Base-by-base conservation (phyloP, 2,888 invertebrate species). In the Tortricodes alternella region DNA sequence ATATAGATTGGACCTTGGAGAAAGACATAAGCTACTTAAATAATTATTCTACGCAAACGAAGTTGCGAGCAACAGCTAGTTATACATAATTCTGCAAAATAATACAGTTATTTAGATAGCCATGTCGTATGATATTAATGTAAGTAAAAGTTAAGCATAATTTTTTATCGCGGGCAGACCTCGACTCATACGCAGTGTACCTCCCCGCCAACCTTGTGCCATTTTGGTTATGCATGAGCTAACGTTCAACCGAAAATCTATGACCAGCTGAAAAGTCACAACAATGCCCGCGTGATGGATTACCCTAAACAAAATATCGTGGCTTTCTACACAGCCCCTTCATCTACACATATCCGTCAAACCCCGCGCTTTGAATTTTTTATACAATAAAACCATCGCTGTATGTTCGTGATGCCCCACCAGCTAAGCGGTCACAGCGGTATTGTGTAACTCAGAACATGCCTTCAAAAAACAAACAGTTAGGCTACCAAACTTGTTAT, bases 281-380 rank as follows among this genome's bases (percentile, higher is more conserved):
- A 76, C 71, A 71, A 70, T 68, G 64, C 58, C 63, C 23, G 41
- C 58, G 66, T 80, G 79, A 80, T 80, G 71, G 76, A 81, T 81
- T 68, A 73, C 63, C 41, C 49, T 60, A 63, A 69, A 70, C 68
- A 74, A 70, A 62, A 70, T 68, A 62, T 60, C 56, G 56, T 52
- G 48, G 43, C 43, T 44, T 41, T 35, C 50, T 8, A 57, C 49
- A 39, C 44, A 29, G 15, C 29, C 44, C 44, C 15, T 27, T 29
- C 24, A 15, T n/a, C 29, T 15, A 34, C 13, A 34, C 13, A 15
- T 34, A 24, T 16, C 2, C 29, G 3, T 1, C n/a, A 18, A 24
- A 50, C 37, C 13, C 5, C 3, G 19, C 21, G 37, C 16, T 55
- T 35, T 49, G 43, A 41, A 34, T 55, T 49, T 49, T 55, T 43